A percentile compares a stretch with the other conserved stretches of the same genome.
Conservation (phyloP, 2,888 invertebrate genomes). For the Brassicogethes aeneus region DNA sequence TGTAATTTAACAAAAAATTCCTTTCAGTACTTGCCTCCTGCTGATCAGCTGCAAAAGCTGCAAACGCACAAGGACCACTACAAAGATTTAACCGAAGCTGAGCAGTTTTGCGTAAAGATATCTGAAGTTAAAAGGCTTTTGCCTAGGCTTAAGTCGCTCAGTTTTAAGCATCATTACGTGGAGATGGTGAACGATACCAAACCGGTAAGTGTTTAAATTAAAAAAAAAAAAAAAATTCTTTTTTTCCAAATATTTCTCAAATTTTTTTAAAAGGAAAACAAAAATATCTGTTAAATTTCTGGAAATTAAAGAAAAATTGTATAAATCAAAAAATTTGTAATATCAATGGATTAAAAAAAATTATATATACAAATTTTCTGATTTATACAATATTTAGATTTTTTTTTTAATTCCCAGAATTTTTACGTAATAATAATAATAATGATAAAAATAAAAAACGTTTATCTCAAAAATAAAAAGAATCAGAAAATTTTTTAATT, state of each 20-base stretch:
- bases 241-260: constrained; percentile 2
- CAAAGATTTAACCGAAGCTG: constrained; percentile 81
- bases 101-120: constrained; percentile 88
- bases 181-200: constrained; percentile 84
- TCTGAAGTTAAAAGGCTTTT: constrained; percentile 80
- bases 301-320: no score
- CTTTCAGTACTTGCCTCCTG: constrained; percentile 75
- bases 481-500: no score
- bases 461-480: no score
- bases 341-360: no score
- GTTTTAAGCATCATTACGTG: constrained; percentile 78
- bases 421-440: no score
- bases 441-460: no score
- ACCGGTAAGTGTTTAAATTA: constrained; percentile 57
- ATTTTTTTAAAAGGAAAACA: constrained; percentile 2
- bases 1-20: neutral
- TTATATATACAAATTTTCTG: no score
- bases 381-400: no score
- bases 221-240: constrained; percentile 2
- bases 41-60: constrained; percentile 80
- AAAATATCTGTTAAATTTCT: constrained; percentile 6
- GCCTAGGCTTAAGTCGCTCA: constrained; percentile 79
- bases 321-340: no score
- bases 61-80: constrained; percentile 70
- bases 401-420: no score